A percentile compares a stretch with the other conserved stretches of the same genome.
Conservation (phyloP, 2,113 vertebrate species). For the Lycocorax pyrrhopterus region DNA sequence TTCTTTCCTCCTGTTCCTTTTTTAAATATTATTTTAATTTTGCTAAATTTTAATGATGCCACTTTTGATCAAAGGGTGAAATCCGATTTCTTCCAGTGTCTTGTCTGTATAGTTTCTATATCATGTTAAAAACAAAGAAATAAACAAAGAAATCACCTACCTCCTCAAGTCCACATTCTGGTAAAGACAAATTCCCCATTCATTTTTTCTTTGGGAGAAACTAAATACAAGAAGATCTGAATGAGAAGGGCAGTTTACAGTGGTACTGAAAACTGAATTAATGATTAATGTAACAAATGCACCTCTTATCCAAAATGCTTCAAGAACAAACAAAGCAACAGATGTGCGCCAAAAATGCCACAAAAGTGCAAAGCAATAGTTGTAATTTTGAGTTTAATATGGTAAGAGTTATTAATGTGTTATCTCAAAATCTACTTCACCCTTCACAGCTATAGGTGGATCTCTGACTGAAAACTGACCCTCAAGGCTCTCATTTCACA, state of each 20-base stretch:
- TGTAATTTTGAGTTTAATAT: neutral
- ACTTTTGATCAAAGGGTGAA: neutral
- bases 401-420: neutral
- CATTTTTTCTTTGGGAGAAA: neutral
- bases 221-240: neutral
- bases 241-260: neutral
- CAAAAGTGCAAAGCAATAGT: neutral
- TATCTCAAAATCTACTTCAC: neutral
- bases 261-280: neutral
- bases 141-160: neutral
- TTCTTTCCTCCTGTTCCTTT: neutral
- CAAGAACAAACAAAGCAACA: neutral
- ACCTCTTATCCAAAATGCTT: neutral
- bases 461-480: neutral
- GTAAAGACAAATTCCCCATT: neutral
- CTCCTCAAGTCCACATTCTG: neutral
- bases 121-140: neutral
- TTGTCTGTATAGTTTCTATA: neutral
- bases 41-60: neutral
- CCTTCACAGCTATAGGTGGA: neutral
- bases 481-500: neutral
- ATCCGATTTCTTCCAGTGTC: neutral
- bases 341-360: neutral
- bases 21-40: neutral
- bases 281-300: neutral